A percentile compares a stretch with the other conserved stretches of the same genome.
Conservation (phyloP, 53 echinoderm and acorn worm genomes). For the Astropecten irregularis region DNA sequence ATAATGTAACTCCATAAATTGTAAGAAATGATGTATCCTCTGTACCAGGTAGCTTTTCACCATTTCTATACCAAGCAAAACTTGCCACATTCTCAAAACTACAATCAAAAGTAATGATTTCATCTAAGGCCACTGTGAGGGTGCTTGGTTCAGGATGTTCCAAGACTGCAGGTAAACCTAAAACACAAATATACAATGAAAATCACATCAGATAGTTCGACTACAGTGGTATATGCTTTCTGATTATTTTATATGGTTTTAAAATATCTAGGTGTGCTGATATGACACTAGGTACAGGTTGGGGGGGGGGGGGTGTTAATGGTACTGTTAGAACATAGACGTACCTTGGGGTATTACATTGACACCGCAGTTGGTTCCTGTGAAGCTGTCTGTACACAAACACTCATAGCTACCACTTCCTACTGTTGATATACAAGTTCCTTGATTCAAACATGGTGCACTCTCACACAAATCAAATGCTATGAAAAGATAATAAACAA, state of each 20-base stretch:
- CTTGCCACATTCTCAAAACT: conserved; percentile 62
- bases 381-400: conserved; percentile 44
- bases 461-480: conserved; percentile 34
- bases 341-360: conserved; percentile 21
- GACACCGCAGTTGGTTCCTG: conserved; percentile 40
- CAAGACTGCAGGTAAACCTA: conserved; percentile 8
- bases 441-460: conserved; percentile 54
- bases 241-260: too few species aligned
- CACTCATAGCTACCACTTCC: conserved; percentile 46
- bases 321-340: too few species aligned
- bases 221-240: too few species aligned
- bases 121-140: not conserved
- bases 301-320: too few species aligned
- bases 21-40: conserved; percentile 44
- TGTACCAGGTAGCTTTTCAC: not conserved
- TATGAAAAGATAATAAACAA: too few species aligned
- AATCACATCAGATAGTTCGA: too few species aligned
- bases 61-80: conserved; percentile 59
- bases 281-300: too few species aligned
- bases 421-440: conserved; percentile 22
- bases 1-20: not conserved
- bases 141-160: conserved; percentile 7
- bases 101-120: conserved; percentile 26
- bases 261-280: too few species aligned
- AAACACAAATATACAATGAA: too few species aligned